Base-by-base conservation (phyloP, 2,113 vertebrate species). In the Melierax canorus region DNA sequence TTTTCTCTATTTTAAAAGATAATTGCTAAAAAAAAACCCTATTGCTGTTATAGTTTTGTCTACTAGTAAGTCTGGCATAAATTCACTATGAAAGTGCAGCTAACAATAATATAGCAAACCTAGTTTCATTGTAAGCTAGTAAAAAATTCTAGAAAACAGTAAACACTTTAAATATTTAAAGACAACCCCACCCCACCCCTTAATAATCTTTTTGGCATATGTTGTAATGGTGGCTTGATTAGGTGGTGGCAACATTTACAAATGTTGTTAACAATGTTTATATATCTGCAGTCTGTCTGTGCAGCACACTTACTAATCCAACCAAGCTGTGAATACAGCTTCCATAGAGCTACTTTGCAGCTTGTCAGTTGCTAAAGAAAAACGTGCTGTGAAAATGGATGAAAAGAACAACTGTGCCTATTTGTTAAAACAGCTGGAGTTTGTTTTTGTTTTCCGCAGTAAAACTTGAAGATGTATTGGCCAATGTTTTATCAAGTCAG, bases 151-250 rank as follows among this genome's bases (percentile, higher is more conserved):
- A 53, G 45, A 62, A 64, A 92, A 29, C 58, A 58, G 17, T 27
- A 9, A 88, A 50, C 12, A 24, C 16, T n/a, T 60, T 36, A 82
- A 69, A 27, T 50, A 82, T 22, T 71, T 66, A 21, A 78, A 51
- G 19, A 22, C 39, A 32, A 9, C 2, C 10, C 9, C 7, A 5
- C 7, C 0, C 8, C 43, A 46, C 4, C 1, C 27, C 14, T 71
- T 59, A 72, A 18, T 66, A 38, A 51, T 66, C 30, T 88, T 43
- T 43, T 72, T 43, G 8, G 4, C 59, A 15, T 72, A 29, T 51
- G 2, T 64, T 90, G 9, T 56, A 77, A 30, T 50, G 64, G 34
- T 86, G 63, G 8, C 34, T 76, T 14, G 8, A 10, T 79, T 53
- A 30, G 30, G 30, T 66, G 79, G 26, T 84, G 30, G 14, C 71